These are phyloP conservation scores for Hydractinia echinata DNA, from an alignment of 30 jellyfish, hydroid and myxozoan species.

Conservation along the genomic window DNA sequence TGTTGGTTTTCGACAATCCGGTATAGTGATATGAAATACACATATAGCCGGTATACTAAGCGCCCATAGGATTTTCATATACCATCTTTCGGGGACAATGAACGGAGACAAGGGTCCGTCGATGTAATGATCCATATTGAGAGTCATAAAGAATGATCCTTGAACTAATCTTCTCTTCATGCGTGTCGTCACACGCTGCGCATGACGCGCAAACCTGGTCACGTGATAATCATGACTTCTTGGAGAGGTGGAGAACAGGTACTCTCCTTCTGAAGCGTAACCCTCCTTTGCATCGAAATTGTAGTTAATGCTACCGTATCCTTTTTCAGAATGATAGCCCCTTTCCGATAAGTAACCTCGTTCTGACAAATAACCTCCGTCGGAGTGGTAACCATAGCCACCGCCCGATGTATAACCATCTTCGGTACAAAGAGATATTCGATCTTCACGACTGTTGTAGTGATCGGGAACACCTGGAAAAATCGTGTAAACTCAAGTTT, in stretches of 20 bases:
- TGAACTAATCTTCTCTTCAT: conserved; percentile 8
- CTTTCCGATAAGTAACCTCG: conserved; percentile 17
- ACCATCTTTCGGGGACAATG: conserved; percentile 13
- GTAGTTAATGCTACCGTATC: conserved; percentile 12
- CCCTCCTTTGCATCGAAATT: conserved; percentile 22
- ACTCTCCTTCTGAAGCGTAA: conserved; percentile 39
- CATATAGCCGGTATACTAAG: conserved; percentile 34
- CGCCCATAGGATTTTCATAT: conserved; percentile 16
- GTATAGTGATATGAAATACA: conserved; percentile 22
- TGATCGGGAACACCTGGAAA: background rate
- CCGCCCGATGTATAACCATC: conserved; percentile 17
- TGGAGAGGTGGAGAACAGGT: background rate
- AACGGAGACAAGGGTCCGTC: conserved; percentile 39
- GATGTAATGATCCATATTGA: conserved; percentile 24
- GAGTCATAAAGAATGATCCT: conserved; percentile 23
- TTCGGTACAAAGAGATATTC: conserved; percentile 23
- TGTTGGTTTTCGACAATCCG: conserved; percentile 37
- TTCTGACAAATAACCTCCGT: conserved; percentile 25
- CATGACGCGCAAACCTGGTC: conserved; percentile 11
- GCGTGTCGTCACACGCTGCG: conserved; percentile 23
- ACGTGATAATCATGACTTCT: conserved; percentile 17
- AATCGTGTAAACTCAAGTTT: no score
- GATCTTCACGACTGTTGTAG: conserved; percentile 2
- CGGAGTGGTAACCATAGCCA: conserved; percentile 12
- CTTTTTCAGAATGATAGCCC: conserved; percentile 18